Evolutionary conservation across 2,797 vertebrate genomes (phyloP).

Genomic region (Neopelma chrysocephalum): DNA sequence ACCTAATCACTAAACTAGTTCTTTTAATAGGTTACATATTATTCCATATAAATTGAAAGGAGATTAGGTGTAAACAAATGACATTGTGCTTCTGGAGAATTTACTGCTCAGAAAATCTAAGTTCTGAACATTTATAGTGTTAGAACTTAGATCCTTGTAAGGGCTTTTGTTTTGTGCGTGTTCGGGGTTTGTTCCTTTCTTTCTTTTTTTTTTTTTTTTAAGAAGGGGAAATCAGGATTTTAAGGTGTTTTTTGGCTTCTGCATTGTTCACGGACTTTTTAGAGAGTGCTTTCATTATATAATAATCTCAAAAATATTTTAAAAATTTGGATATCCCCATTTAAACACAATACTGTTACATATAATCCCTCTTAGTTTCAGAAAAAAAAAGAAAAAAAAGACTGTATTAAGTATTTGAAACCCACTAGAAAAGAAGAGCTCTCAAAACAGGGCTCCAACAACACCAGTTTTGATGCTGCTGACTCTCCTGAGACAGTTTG

Average conservation of each 20-base stretch:
- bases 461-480: rapidly evolving
- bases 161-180: rapidly evolving
- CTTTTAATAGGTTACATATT: not conserved
- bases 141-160: not conserved
- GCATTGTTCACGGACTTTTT: not conserved
- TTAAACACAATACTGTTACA: not conserved
- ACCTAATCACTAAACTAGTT: not conserved
- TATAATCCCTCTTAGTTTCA: not conserved
- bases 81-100: rapidly evolving
- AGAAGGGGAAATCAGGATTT: not conserved
- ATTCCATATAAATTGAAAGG: not conserved
- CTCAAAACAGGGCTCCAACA: not conserved
- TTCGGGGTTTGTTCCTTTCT: not conserved
- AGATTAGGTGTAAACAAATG: not conserved
- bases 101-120: not conserved
- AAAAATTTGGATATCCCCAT: rapidly evolving
- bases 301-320: not conserved
- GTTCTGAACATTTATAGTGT: not conserved
- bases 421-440: not conserved
- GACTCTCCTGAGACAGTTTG: not conserved
- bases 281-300: not conserved
- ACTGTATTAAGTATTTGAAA: not conserved
- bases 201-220: rapidly evolving
- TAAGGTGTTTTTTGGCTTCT: not conserved
- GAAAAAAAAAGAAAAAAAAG: not conserved